Evolutionary conservation across 1,140 invertebrate genomes (phyloP), one percentile per base, ranked within the genome.

Genomic region (Meloidogyne exigua): DNA sequence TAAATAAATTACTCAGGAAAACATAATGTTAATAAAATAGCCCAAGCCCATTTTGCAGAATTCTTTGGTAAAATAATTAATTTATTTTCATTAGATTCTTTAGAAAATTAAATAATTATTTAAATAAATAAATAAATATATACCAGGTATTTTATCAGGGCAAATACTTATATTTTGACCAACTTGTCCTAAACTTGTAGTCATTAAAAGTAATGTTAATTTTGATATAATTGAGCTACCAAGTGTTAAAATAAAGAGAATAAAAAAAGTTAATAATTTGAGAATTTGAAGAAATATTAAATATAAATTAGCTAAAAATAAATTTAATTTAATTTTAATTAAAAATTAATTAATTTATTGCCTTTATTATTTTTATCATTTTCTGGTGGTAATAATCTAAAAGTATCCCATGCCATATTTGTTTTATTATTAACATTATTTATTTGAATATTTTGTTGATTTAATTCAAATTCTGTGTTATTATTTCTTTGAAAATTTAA

Each of bases 1-100:
- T 84, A 72, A 71, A 86, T 84, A 23, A 85, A 32, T 11, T 84
- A 66, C 66, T 87, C 84, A 7, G 85, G 85, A 28, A 82, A 78
- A 63, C 75, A 82, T 9, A 86, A 68, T 25, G 81, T 57, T 69
- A 86, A 44, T 26, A 83, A 76, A 2, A 80, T 65, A 4, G 86
- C 83, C 85, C 85, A 86, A 12, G 82, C 83, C 85, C 85, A 86
- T 73, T 87, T 87, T 1, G 79, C 84, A 2, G 79, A 80, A 73
- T 86, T 81, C 42, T 83, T 72, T 21, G 78, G 68, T 28, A 79
- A 73, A 68, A 87, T 78, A 71, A 79, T 77, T 3, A 87, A 81
- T 7, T 68, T 81, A 49, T 85, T 85, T 32, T 69, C 64, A 11
- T 64, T 74, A 2, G 83, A 74, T 78, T 87, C 84, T 82, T 32